Evolutionary conservation across 2,113 vertebrate genomes (phyloP), one percentile per base, ranked within the genome.

Genomic region (Climacteris rufus): DNA sequence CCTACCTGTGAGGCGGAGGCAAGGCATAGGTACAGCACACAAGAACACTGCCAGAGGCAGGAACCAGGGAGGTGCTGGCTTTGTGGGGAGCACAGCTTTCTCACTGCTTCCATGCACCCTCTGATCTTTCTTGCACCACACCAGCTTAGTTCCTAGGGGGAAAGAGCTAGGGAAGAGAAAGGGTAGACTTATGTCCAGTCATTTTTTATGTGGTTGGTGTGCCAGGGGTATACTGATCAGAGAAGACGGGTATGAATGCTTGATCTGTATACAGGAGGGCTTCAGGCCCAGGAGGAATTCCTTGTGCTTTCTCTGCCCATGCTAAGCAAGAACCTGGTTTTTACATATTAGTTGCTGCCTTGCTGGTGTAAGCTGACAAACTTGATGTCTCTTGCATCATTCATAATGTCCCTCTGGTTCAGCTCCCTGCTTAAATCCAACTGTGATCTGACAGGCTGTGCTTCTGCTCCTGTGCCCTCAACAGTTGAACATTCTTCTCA

Each of bases 401-500:
- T 82, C 42, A 31, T 65, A 56, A 60, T 18, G 10, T 56, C 81
- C 6, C 20, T 80, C 27, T 54, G 28, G 50, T 91, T 95, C 77
- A 61, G 30, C 53, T 89, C 63, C 24, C 31, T 82, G 1, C 74
- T 85, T 56, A 83, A 95, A 86, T 39, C 37, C 31, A 45, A 6
- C 39, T 76, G 56, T 57, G 52, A 40, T 81, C 76, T 60, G 76
- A 83, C 42, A 63, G 52, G 47, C 70, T 89, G 37, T 68, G 70
- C 77, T 92, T 3, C 44, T 61, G 63, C 50, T 87, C 44, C 54
- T 70, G 45, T 87, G 71, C 79, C 63, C 83, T 92, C 80, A 65
- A 20, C 45, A 91, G 64, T 17, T 83, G 89, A 94, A 82, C 97
- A 96, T 97, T 98, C 96, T 95, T 97, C 78, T 96, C 96, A 56